Conservation (phyloP, 2,113 vertebrate genomes). For the Indicator maculatus region DNA sequence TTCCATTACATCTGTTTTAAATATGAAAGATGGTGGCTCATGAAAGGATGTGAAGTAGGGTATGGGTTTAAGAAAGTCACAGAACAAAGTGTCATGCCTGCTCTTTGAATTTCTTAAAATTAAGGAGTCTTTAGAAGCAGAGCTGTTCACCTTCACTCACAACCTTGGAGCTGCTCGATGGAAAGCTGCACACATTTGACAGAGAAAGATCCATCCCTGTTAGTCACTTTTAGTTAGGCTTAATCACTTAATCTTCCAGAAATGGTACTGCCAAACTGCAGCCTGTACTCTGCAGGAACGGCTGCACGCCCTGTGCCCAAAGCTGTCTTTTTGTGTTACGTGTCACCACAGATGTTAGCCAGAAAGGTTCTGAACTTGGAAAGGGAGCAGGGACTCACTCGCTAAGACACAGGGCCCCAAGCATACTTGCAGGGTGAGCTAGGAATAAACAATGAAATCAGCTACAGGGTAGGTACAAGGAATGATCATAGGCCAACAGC, state of each 20-base stretch:
- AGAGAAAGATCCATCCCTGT: conserved; percentile 53
- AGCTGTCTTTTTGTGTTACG: conserved; percentile 56
- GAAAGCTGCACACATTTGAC: conserved; percentile 12
- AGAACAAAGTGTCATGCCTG: conserved; percentile 71
- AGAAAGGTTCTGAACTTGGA: conserved; percentile 62
- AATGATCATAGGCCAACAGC: conserved; percentile 16
- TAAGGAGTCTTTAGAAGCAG: conserved; percentile 74
- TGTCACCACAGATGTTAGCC: conserved; percentile 14
- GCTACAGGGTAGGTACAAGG: conserved; percentile 40
- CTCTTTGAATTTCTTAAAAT: conserved; percentile 80
- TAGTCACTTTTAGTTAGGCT: conserved; percentile 58
- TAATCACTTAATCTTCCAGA: conserved; percentile 52
- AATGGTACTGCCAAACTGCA: background rate
- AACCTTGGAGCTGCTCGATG: conserved; percentile 69
- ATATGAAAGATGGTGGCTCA: conserved; percentile 74
- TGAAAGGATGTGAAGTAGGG: conserved; percentile 72
- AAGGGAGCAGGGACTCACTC: background rate
- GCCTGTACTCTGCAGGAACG: background rate
- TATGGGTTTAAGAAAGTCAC: conserved; percentile 73
- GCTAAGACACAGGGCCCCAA: background rate
- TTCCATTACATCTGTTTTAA: conserved; percentile 69
- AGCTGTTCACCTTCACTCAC: conserved; percentile 73
- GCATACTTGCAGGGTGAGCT: conserved; percentile 27
- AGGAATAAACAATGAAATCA: conserved; percentile 59
- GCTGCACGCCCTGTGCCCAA: conserved; percentile 14